phyloP scores from a whole-genome alignment of 2,888 invertebrate genomes.

The Morpho deidamia region DNA sequence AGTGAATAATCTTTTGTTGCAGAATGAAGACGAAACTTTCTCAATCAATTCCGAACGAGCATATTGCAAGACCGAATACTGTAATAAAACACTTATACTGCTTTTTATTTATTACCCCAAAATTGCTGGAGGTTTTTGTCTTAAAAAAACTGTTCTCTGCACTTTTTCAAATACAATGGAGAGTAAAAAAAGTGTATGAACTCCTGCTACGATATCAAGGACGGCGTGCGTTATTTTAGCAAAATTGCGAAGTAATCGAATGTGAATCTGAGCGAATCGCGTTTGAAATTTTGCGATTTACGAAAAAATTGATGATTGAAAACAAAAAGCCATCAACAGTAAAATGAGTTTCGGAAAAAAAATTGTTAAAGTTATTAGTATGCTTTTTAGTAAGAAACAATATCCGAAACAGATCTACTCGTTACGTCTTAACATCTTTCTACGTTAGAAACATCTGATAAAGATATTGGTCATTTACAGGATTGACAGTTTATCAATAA shows the following conservation, averaged over 20 bases:
- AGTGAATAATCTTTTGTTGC: slow-evolving; percentile 3
- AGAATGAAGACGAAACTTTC: slow-evolving; percentile 2
- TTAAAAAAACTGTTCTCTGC: slow-evolving; percentile 1
- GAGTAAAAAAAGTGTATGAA: neutral
- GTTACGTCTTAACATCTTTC: too few relatives aligned
- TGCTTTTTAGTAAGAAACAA: too few relatives aligned
- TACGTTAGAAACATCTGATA: too few relatives aligned
- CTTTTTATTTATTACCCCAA: slow-evolving; percentile 2
- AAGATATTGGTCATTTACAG: too few relatives aligned
- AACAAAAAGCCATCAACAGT: neutral
- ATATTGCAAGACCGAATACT: slow-evolving; percentile 1
- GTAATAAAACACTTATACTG: neutral
- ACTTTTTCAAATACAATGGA: neutral
- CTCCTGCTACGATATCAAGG: slow-evolving; percentile 1
- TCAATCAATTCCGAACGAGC: slow-evolving; percentile 1
- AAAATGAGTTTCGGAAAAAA: too few relatives aligned
- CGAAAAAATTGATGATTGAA: neutral
- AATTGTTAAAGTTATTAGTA: too few relatives aligned
- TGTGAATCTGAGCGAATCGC: neutral
- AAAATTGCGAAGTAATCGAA: neutral
- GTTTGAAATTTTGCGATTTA: neutral
- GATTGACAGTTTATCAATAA: too few relatives aligned
- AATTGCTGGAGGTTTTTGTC: slow-evolving; percentile 6
- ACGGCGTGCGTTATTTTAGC: neutral
- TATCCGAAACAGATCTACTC: too few relatives aligned